Conservation (phyloP, 2,888 invertebrate genomes). For the Brachyptera putata region DNA sequence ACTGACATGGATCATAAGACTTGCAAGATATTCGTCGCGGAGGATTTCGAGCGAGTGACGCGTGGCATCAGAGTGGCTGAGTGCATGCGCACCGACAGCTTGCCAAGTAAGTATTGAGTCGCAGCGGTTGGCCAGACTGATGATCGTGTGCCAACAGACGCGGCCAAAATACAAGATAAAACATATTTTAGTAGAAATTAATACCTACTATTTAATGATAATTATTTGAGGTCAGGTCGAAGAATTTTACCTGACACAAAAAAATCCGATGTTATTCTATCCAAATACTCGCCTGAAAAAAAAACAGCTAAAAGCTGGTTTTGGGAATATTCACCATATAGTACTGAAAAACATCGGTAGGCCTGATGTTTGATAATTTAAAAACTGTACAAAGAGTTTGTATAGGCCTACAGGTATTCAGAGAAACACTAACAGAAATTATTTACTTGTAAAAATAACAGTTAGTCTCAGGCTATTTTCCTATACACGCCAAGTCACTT, state of each 20-base stretch:
- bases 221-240: no score
- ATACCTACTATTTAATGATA: background rate
- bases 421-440: background rate
- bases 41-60: conserved; percentile 50
- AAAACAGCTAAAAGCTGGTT: no score
- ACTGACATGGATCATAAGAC: conserved; percentile 38
- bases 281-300: no score
- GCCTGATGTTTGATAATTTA: background rate
- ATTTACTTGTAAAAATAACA: background rate
- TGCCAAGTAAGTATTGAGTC: background rate
- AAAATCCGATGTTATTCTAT: no score
- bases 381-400: background rate
- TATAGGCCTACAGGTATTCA: background rate
- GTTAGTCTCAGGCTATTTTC: no score
- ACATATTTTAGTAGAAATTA: background rate
- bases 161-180: background rate
- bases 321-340: no score
- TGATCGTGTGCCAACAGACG: background rate
- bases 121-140: background rate
- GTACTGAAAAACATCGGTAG: no score
- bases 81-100: conserved; percentile 50
- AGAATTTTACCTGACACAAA: no score
- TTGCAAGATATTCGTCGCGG: conserved; percentile 51
- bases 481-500: no score
- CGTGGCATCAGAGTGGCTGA: conserved; percentile 55